These are phyloP conservation scores for Silurus glanis DNA, from an alignment of 2,113 vertebrate genomes.

Conservation along the genomic window DNA sequence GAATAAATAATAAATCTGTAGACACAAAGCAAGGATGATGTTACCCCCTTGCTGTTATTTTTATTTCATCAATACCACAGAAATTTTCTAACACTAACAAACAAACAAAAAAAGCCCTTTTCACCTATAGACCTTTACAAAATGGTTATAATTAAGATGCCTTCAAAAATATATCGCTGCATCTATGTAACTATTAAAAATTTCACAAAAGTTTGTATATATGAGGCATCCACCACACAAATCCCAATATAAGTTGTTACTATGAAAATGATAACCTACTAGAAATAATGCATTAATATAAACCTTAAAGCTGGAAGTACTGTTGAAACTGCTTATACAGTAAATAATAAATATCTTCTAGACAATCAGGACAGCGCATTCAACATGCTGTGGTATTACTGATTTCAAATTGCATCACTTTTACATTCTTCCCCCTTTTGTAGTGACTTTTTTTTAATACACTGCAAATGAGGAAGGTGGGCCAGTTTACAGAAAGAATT, in stretches of 20 bases:
- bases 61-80: background rate
- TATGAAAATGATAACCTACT: background rate
- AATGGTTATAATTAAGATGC: no score
- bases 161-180: no score
- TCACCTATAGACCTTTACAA: no score
- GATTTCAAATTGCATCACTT: background rate
- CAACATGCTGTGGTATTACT: background rate
- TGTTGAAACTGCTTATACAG: background rate
- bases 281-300: background rate
- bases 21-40: background rate
- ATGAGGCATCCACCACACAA: background rate
- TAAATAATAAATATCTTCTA: background rate
- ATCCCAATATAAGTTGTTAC: background rate
- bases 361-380: background rate
- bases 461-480: background rate
- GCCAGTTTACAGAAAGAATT: background rate
- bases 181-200: no score
- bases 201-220: background rate
- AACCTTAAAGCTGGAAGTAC: background rate
- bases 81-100: no score
- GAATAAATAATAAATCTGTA: background rate
- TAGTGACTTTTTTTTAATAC: background rate
- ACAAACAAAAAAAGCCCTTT: no score
- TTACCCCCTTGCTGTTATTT: background rate
- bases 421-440: background rate